A percentile compares a stretch with the other conserved stretches of the same genome.
Conservation (phyloP, 2,113 vertebrate genomes). For the Rousettus leschenaultii region DNA sequence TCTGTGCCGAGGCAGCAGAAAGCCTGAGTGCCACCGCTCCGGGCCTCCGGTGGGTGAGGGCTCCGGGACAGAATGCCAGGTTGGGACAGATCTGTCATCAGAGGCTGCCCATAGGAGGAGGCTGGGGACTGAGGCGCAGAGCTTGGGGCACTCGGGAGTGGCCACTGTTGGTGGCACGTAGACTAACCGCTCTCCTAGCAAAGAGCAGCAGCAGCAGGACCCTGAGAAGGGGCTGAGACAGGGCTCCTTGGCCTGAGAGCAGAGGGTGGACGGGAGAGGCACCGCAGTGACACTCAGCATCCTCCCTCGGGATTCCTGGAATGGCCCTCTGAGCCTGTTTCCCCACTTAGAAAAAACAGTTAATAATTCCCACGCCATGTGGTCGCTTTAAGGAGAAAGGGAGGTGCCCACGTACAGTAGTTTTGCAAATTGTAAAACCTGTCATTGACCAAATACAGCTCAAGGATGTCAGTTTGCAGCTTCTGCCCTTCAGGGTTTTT, state of each 20-base stretch:
- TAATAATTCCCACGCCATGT: rapidly evolving
- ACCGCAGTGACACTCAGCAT: rapidly evolving
- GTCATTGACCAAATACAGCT: not conserved
- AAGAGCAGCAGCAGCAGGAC: not conserved
- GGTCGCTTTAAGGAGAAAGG: not conserved
- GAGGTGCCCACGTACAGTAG: not conserved
- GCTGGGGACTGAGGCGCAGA: too few species aligned
- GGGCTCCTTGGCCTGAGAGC: not conserved
- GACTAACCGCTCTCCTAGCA: too few species aligned
- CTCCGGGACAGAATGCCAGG: not conserved
- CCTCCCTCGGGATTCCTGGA: not conserved
- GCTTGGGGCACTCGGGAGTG: not conserved
- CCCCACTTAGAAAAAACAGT: not conserved
- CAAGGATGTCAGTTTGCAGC: not conserved
- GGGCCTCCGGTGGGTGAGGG: rapidly evolving
- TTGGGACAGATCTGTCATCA: not conserved
- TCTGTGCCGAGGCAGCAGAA: not conserved
- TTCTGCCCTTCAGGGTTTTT: not conserved
- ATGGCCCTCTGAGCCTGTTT: not conserved
- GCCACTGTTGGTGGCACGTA: not conserved
- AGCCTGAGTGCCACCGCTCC: not conserved
- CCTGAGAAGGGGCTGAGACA: not conserved
- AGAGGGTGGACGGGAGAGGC: not conserved
- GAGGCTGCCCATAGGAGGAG: not conserved
- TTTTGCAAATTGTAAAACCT: not conserved